Conservation (phyloP, 2,888 invertebrate species). For the Amaurobius ferox region DNA sequence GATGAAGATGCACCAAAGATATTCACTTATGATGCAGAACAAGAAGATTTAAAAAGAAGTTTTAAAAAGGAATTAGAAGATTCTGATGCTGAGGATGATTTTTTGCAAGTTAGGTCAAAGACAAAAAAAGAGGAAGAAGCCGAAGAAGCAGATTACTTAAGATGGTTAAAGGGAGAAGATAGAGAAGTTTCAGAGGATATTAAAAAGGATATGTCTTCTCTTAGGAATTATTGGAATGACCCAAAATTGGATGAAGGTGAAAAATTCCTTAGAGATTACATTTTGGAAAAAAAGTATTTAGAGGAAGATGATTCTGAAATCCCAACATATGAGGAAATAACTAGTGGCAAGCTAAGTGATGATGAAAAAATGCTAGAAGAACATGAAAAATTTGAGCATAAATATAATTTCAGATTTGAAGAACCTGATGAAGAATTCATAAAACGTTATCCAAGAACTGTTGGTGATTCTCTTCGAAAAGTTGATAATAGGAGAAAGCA, state of each 20-base stretch:
- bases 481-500: slow-evolving; percentile 87
- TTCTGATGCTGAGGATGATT: slow-evolving; percentile 78
- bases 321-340: slow-evolving; percentile 80
- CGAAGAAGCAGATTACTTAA: slow-evolving; percentile 82
- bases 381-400: slow-evolving; percentile 93
- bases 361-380: slow-evolving; percentile 88
- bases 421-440: slow-evolving; percentile 85
- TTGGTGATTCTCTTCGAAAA: slow-evolving; percentile 88
- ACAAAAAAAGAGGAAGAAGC: slow-evolving; percentile 49
- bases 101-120: slow-evolving; percentile 76
- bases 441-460: slow-evolving; percentile 88
- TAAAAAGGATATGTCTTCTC: slow-evolving; percentile 83
- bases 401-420: slow-evolving; percentile 97
- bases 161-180: slow-evolving; percentile 85
- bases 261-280: slow-evolving; percentile 93
- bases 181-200: slow-evolving; percentile 81
- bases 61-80: slow-evolving; percentile 79
- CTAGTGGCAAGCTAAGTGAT: slow-evolving; percentile 83
- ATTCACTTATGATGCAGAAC: slow-evolving; percentile 83
- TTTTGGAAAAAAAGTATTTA: slow-evolving; percentile 88
- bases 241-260: slow-evolving; percentile 89
- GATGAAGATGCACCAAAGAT: slow-evolving; percentile 77
- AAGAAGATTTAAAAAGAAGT: slow-evolving; percentile 83
- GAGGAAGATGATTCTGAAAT: slow-evolving; percentile 31
- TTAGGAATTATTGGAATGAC: slow-evolving; percentile 90